phyloP scores from a whole-genome alignment of 2,113 vertebrate species.

The Rhabdomys dilectus region DNA sequence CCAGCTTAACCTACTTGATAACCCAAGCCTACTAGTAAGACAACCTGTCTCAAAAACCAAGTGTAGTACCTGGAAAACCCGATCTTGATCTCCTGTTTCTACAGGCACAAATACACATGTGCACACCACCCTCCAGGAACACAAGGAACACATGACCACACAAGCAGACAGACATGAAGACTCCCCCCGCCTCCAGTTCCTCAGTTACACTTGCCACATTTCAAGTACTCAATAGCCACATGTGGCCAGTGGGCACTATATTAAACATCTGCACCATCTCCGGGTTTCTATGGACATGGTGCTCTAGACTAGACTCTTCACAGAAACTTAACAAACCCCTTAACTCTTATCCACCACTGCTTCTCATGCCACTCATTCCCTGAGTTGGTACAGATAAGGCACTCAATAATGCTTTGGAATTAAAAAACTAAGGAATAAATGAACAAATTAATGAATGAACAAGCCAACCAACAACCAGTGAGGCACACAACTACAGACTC shows the following conservation, averaged over 20 bases:
- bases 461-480: not conserved
- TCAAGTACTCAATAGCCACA: not conserved
- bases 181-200: not conserved
- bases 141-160: not conserved
- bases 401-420: not conserved
- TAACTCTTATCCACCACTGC: not conserved
- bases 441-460: not conserved
- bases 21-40: not conserved
- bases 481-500: not conserved
- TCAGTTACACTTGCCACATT: not conserved
- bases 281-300: not conserved
- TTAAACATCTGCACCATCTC: not conserved
- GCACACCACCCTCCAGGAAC: too few relatives aligned
- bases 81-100: not conserved
- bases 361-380: not conserved
- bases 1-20: not conserved
- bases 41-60: not conserved
- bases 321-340: not conserved
- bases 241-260: not conserved
- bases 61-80: too few relatives aligned
- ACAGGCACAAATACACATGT: not conserved
- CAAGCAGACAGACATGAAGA: not conserved
- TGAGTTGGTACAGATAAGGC: not conserved
- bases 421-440: constrained; percentile 3
- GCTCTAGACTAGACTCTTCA: not conserved